Percentiles rank a stretch among this genome's conserved stretches.
These are phyloP conservation scores for Sinopyrophorus schimmeli DNA, from an alignment of 2,888 invertebrate species.

Conservation along the genomic window DNA sequence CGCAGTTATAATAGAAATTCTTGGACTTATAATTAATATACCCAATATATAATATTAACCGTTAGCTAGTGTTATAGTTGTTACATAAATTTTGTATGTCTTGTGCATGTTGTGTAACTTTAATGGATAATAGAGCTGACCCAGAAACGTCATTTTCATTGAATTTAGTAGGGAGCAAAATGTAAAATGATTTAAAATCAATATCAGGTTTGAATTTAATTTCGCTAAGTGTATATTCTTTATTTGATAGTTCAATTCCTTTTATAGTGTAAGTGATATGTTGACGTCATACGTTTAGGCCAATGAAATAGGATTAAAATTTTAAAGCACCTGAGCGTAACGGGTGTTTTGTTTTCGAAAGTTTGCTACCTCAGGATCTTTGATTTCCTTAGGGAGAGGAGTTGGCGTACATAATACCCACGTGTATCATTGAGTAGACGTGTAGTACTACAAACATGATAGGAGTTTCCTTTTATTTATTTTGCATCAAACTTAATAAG, in stretches of 20 bases:
- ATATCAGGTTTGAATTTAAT: slow-evolving; percentile 6
- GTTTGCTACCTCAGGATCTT: slow-evolving; percentile 24
- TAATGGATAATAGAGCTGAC: slow-evolving; percentile 17
- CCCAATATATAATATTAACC: too few relatives aligned
- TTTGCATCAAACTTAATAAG: too few relatives aligned
- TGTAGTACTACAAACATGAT: too few relatives aligned
- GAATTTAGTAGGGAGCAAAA: slow-evolving; percentile 13
- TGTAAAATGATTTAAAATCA: slow-evolving; percentile 10
- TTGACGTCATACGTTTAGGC: neutral
- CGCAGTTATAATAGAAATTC: too few relatives aligned
- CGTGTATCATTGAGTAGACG: slow-evolving; percentile 25
- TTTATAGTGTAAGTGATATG: slow-evolving; percentile 1
- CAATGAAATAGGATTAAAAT: slow-evolving; percentile 20
- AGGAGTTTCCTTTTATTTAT: too few relatives aligned
- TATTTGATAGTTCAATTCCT: neutral
- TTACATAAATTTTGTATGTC: slow-evolving; percentile 12
- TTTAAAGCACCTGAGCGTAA: slow-evolving; percentile 25
- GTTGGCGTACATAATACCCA: slow-evolving; percentile 21
- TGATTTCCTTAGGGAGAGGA: slow-evolving; percentile 29
- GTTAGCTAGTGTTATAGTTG: too few relatives aligned
- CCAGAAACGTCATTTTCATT: slow-evolving; percentile 17
- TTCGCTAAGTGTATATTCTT: slow-evolving; percentile 5
- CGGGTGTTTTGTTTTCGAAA: slow-evolving; percentile 18
- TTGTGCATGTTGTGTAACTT: slow-evolving; percentile 18
- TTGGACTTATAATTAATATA: too few relatives aligned